phyloP scores from a whole-genome alignment of 1,140 invertebrate genomes.

The Drosophila melanica region DNA sequence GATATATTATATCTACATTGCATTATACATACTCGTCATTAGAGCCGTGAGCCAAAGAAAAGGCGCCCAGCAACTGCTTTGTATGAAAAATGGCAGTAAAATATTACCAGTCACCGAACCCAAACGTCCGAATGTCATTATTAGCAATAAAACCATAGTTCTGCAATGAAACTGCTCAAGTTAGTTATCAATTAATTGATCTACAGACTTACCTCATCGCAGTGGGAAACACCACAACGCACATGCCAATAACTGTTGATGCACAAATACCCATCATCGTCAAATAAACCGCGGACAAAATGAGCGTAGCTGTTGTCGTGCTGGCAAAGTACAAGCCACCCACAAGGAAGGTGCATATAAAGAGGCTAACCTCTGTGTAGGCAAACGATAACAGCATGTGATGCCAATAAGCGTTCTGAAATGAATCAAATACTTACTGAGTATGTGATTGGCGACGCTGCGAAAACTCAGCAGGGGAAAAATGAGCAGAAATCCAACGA shows the following conservation, averaged over 20 bases:
- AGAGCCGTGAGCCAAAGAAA: conserved; percentile 56
- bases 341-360: conserved; percentile 54
- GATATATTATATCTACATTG: not conserved
- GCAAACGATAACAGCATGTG: not conserved
- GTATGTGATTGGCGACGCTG: conserved; percentile 43
- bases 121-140: conserved; percentile 68
- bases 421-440: conserved; percentile 50
- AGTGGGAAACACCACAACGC: conserved; percentile 86
- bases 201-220: conserved; percentile 84
- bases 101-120: conserved; percentile 65
- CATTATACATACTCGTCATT: conserved; percentile 55
- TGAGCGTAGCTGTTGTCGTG: conserved; percentile 22
- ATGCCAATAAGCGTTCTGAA: not conserved
- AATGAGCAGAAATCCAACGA: conserved; percentile 53
- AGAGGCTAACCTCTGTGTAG: conserved; percentile 53
- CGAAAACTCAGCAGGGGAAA: conserved; percentile 59
- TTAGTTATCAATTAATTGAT: not conserved
- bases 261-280: conserved; percentile 85
- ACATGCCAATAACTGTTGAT: conserved; percentile 85
- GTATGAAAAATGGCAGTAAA: conserved; percentile 57
- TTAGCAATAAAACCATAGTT: conserved; percentile 70
- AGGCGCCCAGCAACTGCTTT: conserved; percentile 53
- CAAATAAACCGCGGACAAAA: conserved; percentile 64
- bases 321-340: conserved; percentile 55
- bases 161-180: conserved; percentile 8